phyloP scores from a whole-genome alignment of 2,113 vertebrate species.

The Strix aluco region DNA sequence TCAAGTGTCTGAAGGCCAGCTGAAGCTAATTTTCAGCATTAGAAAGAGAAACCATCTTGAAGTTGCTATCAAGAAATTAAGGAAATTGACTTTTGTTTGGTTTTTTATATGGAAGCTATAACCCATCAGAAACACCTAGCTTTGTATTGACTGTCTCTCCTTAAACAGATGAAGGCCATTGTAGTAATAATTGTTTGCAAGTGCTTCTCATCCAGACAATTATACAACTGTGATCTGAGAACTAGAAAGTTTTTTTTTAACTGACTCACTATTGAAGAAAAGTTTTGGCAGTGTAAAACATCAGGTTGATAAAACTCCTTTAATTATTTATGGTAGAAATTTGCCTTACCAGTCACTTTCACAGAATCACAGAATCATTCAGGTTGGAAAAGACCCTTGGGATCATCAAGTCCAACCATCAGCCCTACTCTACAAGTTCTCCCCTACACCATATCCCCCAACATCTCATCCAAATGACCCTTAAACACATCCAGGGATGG shows the following conservation, averaged over 20 bases:
- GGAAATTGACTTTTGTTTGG: fast-evolving
- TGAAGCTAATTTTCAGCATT: not conserved
- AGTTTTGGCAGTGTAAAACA: not conserved
- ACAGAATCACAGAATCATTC: not conserved
- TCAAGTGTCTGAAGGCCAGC: not conserved
- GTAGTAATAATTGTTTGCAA: not conserved
- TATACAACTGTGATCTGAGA: not conserved
- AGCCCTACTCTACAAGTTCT: no score
- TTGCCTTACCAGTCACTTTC: not conserved
- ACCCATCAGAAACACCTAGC: not conserved
- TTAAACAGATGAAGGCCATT: not conserved
- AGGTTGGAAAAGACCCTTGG: no score
- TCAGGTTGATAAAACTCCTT: not conserved
- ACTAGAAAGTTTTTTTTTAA: not conserved
- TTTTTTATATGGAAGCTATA: not conserved
- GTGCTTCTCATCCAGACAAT: not conserved
- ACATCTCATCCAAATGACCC: no score
- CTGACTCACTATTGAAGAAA: not conserved
- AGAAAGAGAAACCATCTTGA: not conserved
- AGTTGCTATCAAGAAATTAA: not conserved
- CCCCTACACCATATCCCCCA: no score
- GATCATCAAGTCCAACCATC: no score
- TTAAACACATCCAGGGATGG: no score
- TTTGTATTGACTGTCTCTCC: not conserved
- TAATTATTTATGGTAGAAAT: not conserved